These are phyloP conservation scores for Atherinomorus stipes DNA, from an alignment of 2,113 vertebrate genomes.

Conservation along the genomic window DNA sequence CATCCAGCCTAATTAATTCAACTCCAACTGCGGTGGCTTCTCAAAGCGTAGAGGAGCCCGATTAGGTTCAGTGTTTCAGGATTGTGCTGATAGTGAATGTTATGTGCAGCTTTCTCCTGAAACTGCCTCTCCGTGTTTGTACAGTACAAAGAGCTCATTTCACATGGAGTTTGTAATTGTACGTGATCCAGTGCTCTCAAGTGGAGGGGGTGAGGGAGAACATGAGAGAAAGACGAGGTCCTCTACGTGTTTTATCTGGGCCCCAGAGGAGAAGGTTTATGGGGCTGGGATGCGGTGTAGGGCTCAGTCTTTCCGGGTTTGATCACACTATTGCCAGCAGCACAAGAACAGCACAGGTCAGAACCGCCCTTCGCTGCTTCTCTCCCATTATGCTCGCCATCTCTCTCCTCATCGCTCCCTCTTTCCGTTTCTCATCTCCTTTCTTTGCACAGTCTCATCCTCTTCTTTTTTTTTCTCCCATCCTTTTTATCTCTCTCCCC, in stretches of 20 bases:
- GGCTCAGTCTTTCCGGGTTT: conserved; percentile 71
- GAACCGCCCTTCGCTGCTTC: conserved; percentile 48
- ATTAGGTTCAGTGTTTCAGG: conserved; percentile 74
- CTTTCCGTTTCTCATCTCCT: conserved; percentile 59
- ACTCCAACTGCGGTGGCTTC: conserved; percentile 71
- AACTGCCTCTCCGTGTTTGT: conserved; percentile 64
- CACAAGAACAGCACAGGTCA: conserved; percentile 71
- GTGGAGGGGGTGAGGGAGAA: conserved; percentile 42
- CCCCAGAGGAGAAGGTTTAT: conserved; percentile 74
- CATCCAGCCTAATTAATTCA: conserved; percentile 81
- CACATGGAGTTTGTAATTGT: conserved; percentile 62
- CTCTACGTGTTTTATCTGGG: conserved; percentile 72
- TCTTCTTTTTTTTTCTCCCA: conserved; percentile 38
- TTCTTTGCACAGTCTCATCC: conserved; percentile 65
- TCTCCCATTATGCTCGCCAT: conserved; percentile 51
- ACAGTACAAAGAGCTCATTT: conserved; percentile 60
- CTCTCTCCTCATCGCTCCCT: conserved; percentile 51
- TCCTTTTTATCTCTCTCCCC: conserved; percentile 68
- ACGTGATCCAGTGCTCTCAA: conserved; percentile 45
- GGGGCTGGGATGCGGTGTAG: conserved; percentile 71
- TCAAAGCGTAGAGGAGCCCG: conserved; percentile 68
- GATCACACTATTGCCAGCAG: conserved; percentile 68
- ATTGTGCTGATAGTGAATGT: conserved; percentile 63
- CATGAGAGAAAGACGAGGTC: conserved; percentile 67
- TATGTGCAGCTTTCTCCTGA: conserved; percentile 43